A percentile compares a stretch with the other conserved stretches of the same genome.
Conservation (phyloP, 2,113 vertebrate species). For the Potamarius usumacintae region DNA sequence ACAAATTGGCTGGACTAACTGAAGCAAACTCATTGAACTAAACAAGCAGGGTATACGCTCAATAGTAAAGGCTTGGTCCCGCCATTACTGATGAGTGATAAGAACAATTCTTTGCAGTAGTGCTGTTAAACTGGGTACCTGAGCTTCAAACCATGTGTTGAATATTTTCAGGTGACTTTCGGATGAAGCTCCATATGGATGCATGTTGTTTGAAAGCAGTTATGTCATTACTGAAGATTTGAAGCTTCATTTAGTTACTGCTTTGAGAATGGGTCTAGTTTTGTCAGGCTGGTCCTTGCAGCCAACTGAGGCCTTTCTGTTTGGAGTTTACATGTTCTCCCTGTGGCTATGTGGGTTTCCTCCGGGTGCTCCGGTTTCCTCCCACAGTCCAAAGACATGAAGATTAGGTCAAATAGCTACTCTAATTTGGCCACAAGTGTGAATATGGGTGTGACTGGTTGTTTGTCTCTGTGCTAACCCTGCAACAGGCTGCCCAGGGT, state of each 20-base stretch:
- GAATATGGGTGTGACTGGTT: too few relatives aligned
- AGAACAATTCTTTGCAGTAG: not conserved
- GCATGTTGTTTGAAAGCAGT: not conserved
- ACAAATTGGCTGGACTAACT: not conserved
- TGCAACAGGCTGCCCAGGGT: too few relatives aligned
- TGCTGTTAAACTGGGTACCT: not conserved
- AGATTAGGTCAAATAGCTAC: too few relatives aligned
- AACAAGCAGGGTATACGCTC: not conserved
- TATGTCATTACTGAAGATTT: not conserved
- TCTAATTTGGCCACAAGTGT: too few relatives aligned
- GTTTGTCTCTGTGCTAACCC: too few relatives aligned
- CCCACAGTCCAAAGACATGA: too few relatives aligned
- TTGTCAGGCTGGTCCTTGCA: not conserved
- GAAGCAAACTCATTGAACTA: not conserved
- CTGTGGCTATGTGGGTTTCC: too few relatives aligned
- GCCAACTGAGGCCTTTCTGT: too few relatives aligned
- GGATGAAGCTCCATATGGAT: not conserved
- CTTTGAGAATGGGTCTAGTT: not conserved
- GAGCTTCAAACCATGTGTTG: too few relatives aligned
- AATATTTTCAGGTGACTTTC: not conserved
- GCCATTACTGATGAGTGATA: not conserved
- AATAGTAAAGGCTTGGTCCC: not conserved
- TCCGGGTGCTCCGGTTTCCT: too few relatives aligned
- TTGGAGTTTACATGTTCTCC: too few relatives aligned
- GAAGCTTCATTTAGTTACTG: not conserved